Conservation (phyloP, 2,797 vertebrate species). For the Phyllotis vaccarum region DNA sequence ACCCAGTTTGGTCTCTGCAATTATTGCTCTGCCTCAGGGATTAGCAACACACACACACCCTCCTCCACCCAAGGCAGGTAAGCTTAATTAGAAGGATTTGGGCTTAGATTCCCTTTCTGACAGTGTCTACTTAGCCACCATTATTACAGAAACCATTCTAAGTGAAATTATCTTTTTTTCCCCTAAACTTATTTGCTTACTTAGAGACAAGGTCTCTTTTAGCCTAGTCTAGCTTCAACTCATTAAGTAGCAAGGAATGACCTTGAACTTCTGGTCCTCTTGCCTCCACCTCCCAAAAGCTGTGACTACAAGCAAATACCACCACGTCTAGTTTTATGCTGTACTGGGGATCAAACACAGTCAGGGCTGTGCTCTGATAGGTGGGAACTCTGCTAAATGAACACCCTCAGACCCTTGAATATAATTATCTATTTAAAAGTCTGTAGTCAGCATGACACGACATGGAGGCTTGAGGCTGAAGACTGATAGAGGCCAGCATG, state of each 20-base stretch:
- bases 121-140: background rate
- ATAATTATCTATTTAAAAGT: slow-evolving; percentile 29
- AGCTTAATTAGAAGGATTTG: background rate
- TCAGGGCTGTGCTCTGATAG: background rate
- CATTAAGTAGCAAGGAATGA: background rate
- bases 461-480: background rate
- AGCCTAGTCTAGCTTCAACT: background rate
- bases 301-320: background rate
- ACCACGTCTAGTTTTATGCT: background rate
- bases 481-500: background rate
- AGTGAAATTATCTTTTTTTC: background rate
- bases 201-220: background rate
- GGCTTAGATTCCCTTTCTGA: background rate
- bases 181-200: background rate
- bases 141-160: background rate
- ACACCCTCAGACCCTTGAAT: background rate
- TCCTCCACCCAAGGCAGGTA: background rate
- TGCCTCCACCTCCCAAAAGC: background rate
- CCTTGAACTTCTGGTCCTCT: background rate
- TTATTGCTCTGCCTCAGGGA: background rate
- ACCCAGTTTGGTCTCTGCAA: background rate
- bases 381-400: background rate
- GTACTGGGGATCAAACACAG: background rate
- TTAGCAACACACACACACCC: background rate
- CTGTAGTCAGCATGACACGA: background rate